Evolutionary conservation across 2,797 vertebrate species (phyloP).

Genomic region (Etheostoma nigrum): DNA sequence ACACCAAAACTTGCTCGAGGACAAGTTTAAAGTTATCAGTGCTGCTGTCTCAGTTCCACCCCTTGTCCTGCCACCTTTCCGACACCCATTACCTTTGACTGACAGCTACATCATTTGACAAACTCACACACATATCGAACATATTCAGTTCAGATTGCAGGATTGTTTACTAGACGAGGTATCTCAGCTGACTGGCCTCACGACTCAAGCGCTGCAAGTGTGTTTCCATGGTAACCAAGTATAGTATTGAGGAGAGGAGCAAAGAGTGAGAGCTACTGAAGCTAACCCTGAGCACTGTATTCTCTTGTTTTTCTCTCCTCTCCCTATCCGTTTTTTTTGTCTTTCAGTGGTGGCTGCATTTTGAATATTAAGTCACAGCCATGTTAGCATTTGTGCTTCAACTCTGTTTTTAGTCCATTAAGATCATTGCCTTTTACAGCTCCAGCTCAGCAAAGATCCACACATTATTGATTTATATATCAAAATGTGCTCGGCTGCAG

Average conservation of each 20-base stretch:
- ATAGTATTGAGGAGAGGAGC: slow-evolving; percentile 74
- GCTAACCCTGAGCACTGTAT: slow-evolving; percentile 52
- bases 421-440: slow-evolving; percentile 12
- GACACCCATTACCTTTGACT: slow-evolving; percentile 33
- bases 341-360: slow-evolving; percentile 3
- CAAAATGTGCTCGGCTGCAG: not conserved
- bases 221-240: slow-evolving; percentile 83
- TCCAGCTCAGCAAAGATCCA: slow-evolving; percentile 13
- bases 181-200: slow-evolving; percentile 75
- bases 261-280: slow-evolving; percentile 54
- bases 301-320: slow-evolving; percentile 7
- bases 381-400: not conserved
- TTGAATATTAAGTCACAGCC: slow-evolving; percentile 15
- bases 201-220: slow-evolving; percentile 71
- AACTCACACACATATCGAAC: slow-evolving; percentile 36
- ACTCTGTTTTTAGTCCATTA: slow-evolving; percentile 17
- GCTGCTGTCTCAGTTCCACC: slow-evolving; percentile 4
- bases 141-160: slow-evolving; percentile 42
- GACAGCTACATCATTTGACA: slow-evolving; percentile 40
- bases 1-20: not conserved
- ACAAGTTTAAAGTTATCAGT: slow-evolving; percentile 20
- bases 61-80: slow-evolving; percentile 17
- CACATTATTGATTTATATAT: slow-evolving; percentile 24
- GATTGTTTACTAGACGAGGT: slow-evolving; percentile 72
- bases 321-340: slow-evolving; percentile 26